Evolutionary conservation across 2,797 vertebrate species (phyloP).

Genomic region (Clarias pachynema): DNA sequence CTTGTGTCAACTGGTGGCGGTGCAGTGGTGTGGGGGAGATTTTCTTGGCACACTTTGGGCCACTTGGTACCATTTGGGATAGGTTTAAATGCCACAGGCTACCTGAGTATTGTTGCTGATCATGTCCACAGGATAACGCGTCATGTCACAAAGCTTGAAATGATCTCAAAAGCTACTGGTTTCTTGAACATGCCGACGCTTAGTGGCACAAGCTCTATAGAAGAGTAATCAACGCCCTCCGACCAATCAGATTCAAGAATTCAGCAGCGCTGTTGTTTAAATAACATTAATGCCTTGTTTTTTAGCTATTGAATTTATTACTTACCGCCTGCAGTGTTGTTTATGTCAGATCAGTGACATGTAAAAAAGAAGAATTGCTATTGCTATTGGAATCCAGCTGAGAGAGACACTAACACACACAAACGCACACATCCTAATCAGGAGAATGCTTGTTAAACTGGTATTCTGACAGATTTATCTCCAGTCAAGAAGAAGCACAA

Average conservation of each 20-base stretch:
- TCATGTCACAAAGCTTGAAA: no score
- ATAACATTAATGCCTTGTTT: not conserved
- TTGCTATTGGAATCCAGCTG: conserved; percentile 37
- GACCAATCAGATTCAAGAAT: not conserved
- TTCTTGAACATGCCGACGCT: no score
- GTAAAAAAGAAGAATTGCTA: conserved; percentile 17
- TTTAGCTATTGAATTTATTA: conserved; percentile 13
- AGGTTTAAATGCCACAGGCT: no score
- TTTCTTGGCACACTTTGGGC: no score
- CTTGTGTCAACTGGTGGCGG: no score
- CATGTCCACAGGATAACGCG: no score
- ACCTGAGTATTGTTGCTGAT: no score
- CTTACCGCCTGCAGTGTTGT: conserved; percentile 14
- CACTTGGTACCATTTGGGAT: no score
- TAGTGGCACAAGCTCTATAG: not conserved
- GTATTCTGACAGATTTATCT: conserved; percentile 68
- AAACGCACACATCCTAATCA: not conserved
- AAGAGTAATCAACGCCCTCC: not conserved
- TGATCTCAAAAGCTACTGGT: no score
- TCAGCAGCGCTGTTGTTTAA: not conserved
- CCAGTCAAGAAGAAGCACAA: conserved; percentile 70
- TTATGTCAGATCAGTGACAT: conserved; percentile 17
- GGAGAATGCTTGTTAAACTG: conserved; percentile 59
- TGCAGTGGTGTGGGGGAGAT: no score
- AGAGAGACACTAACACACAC: conserved; percentile 25